A percentile compares a stretch with the other conserved stretches of the same genome.
Evolutionary conservation across 2,113 vertebrate genomes (phyloP).

Genomic region (Gnathonemus echidnorhynchus): DNA sequence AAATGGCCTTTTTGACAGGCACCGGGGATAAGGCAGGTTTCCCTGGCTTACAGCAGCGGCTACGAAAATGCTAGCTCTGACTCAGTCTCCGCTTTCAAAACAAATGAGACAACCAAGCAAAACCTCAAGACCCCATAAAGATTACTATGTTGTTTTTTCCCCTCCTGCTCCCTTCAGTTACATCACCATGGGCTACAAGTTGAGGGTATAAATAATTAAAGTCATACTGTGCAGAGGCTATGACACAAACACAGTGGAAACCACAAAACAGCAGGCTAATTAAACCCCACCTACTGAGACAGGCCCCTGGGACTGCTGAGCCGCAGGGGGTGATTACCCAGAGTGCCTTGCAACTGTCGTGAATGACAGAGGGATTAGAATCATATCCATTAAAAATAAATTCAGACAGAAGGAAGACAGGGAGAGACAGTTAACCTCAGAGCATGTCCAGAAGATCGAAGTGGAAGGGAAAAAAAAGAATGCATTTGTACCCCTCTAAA

Average conservation of each 20-base stretch:
- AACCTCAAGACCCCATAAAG: neutral
- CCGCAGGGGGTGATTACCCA: slow-evolving; percentile 14
- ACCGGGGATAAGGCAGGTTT: neutral
- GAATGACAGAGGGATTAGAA: neutral
- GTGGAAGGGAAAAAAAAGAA: neutral
- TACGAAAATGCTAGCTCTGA: neutral
- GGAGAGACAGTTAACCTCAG: slow-evolving; percentile 7
- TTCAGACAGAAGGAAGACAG: neutral
- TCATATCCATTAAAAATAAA: neutral
- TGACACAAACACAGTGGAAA: slow-evolving; percentile 12
- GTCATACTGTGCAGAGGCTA: neutral
- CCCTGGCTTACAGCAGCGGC: neutral
- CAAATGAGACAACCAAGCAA: slow-evolving; percentile 11
- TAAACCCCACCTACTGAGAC: slow-evolving; percentile 25
- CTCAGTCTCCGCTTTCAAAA: neutral
- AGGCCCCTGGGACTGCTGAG: neutral
- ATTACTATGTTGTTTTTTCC: neutral
- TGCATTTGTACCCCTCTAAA: neutral
- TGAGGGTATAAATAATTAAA: slow-evolving; percentile 27
- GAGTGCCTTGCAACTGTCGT: neutral
- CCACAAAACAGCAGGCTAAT: slow-evolving; percentile 19
- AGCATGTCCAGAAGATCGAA: neutral
- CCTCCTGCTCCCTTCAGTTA: slow-evolving; percentile 3
- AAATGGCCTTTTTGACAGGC: neutral
- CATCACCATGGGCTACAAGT: slow-evolving; percentile 5